These are phyloP conservation scores for Myotis lucifugus DNA, from an alignment of 2,113 vertebrate species.

Conservation along the genomic window DNA sequence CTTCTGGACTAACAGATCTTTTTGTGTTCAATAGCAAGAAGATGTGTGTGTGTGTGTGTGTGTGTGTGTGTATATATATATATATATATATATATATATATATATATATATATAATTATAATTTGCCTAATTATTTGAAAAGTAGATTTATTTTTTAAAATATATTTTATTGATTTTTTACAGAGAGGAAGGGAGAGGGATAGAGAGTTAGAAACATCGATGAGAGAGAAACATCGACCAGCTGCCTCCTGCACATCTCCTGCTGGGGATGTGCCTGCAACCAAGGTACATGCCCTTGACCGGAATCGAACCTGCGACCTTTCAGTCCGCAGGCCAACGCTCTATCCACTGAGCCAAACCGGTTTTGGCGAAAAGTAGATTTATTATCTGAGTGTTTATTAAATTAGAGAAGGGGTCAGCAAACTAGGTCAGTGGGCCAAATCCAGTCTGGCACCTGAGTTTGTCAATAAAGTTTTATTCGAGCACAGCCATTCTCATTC, in stretches of 20 bases:
- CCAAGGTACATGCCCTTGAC: too few species aligned
- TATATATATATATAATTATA: neutral
- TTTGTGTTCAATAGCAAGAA: neutral
- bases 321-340: too few species aligned
- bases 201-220: too few species aligned
- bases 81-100: neutral
- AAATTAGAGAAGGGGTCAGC: neutral
- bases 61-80: neutral
- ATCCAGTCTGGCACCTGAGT: neutral
- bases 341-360: too few species aligned
- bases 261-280: too few species aligned
- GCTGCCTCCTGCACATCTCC: too few species aligned
- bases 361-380: neutral
- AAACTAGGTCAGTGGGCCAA: neutral
- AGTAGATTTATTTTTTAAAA: neutral
- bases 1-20: neutral
- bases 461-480: slow-evolving; percentile 8
- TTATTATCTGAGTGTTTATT: neutral
- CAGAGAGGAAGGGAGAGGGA: too few species aligned
- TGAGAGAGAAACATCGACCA: too few species aligned
- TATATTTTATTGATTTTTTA: too few species aligned
- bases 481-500: neutral
- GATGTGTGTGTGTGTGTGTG: neutral
- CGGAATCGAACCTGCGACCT: too few species aligned
- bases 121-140: neutral